Evolutionary conservation across 2,113 vertebrate species (phyloP).

Genomic region (Montifringilla adamsi): DNA sequence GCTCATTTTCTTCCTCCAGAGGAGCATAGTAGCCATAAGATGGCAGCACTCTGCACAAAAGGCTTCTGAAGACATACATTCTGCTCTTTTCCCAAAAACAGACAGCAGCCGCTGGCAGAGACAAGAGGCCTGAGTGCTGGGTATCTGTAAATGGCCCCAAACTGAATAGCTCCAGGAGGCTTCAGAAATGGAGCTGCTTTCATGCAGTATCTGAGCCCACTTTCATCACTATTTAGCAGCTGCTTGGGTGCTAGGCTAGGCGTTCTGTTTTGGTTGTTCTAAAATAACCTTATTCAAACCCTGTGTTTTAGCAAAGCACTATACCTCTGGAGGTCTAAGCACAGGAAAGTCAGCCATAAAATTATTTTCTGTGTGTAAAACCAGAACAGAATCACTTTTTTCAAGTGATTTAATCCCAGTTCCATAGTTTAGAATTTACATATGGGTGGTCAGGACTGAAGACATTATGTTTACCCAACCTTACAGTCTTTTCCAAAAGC

Average conservation of each 20-base stretch:
- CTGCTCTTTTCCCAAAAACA: background rate
- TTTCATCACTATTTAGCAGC: background rate
- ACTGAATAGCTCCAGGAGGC: background rate
- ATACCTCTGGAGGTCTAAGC: background rate
- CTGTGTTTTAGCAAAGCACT: background rate
- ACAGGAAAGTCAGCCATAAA: background rate
- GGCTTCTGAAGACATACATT: background rate
- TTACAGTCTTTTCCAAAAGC: background rate
- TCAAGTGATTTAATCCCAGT: background rate
- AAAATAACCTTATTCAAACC: background rate
- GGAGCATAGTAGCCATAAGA: background rate
- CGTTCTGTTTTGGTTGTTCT: background rate
- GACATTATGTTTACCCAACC: background rate
- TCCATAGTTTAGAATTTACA: background rate
- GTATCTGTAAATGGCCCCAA: background rate
- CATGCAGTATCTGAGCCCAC: background rate
- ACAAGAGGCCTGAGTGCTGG: rapidly evolving
- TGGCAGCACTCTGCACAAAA: constrained; percentile 39
- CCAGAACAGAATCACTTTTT: background rate
- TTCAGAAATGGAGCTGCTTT: background rate
- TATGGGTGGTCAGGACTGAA: background rate
- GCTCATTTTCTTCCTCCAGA: background rate
- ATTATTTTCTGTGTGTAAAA: background rate
- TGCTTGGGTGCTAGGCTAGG: background rate
- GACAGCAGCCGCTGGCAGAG: rapidly evolving